Conservation (phyloP, 1,140 invertebrate species). For the Drosophila nasuta region DNA sequence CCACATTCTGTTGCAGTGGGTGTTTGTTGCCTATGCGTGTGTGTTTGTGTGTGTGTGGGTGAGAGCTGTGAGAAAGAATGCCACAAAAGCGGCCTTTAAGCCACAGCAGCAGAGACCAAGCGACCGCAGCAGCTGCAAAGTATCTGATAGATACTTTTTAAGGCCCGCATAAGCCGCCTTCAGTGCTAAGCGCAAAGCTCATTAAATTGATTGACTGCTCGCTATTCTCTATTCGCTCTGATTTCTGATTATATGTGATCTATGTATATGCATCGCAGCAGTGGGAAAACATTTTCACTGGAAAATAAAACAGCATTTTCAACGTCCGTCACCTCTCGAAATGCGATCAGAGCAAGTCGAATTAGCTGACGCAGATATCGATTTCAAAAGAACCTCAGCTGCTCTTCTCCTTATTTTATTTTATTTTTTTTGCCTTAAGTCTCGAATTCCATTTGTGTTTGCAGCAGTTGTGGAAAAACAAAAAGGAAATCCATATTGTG, state of each 20-base stretch:
- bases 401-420: not conserved
- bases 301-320: not conserved
- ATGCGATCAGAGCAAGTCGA: not conserved
- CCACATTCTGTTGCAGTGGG: conserved; percentile 20
- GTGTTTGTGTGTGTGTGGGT: conserved; percentile 18
- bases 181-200: conserved; percentile 26
- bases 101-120: not conserved
- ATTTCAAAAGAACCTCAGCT: conserved; percentile 8
- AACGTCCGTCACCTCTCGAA: not conserved
- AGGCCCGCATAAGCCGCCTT: conserved; percentile 45
- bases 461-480: not conserved
- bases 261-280: not conserved
- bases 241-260: conserved; percentile 27
- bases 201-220: conserved; percentile 56
- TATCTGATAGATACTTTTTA: conserved; percentile 47
- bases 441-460: not conserved
- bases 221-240: conserved; percentile 1
- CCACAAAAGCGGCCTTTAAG: conserved; percentile 43
- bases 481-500: not conserved
- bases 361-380: conserved; percentile 3
- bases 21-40: conserved; percentile 23
- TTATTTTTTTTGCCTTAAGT: not conserved
- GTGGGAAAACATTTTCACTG: conserved; percentile 11
- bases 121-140: conserved; percentile 24
- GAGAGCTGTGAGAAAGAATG: conserved; percentile 52